Base-by-base conservation (phyloP, 2,113 vertebrate species). In the Chaenocephalus aceratus region DNA sequence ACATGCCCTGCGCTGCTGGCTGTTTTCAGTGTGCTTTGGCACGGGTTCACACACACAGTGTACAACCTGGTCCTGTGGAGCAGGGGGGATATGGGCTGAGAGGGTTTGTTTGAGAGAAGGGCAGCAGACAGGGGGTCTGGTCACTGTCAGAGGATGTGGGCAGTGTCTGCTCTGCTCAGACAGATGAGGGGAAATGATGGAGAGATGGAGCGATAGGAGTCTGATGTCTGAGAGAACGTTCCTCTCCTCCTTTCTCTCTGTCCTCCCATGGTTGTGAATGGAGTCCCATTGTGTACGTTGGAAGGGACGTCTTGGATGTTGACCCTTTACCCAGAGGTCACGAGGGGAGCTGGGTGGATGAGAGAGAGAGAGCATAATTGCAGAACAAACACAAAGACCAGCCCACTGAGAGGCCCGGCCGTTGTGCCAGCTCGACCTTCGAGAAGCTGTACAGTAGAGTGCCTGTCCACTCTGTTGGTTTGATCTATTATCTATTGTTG, bases 251-350 rank as follows among this genome's bases (percentile, higher is more conserved):
- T 73, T 41, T 71, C 73, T 83, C 63, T 69, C 69, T 78, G 16
- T 77, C 77, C 84, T 56, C 62, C 30, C 44, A 36, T 64, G 61
- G 51, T 65, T 51, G 49, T 94, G 86, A 94, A 94, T 92, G 91
- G 85, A 81, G 70, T 49, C 72, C 88, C 74, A 92, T 94, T 91
- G 92, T 92, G 74, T 85, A 16, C 53, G 61, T 67, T 85, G 56
- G 64, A 84, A n/a, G 69, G 76, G 74, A 81, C 70, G 72, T 90
- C 85, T 90, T 88, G 84, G 75, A 77, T 79, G 75, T 80, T 93
- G 91, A 93, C 92, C 91, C 75, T 81, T 41, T 58, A 72, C 59
- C 88, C 74, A 53, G 80, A 82, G 90, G 92, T 93, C 91, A 85
- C 36, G 49, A 75, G 87, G 83, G 72, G 79, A 82, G 81, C 58